phyloP scores from a whole-genome alignment of 2,113 vertebrate species.

The Uria lomvia region DNA sequence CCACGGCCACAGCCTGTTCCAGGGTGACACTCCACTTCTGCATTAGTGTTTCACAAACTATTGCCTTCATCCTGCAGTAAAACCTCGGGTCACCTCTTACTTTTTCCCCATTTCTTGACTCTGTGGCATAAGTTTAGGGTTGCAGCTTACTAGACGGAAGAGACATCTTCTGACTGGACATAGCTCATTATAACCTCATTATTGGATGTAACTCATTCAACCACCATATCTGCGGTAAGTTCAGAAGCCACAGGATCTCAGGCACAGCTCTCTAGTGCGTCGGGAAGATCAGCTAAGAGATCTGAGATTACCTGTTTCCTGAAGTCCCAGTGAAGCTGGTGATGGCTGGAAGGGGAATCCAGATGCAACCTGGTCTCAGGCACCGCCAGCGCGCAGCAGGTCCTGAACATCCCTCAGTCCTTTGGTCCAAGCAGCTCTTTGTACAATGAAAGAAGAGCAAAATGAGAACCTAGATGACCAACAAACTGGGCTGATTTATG shows the following conservation, averaged over 20 bases:
- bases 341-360: background rate
- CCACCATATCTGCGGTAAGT: background rate
- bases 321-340: background rate
- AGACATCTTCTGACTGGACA: background rate
- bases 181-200: background rate
- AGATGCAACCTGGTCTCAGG: background rate
- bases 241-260: background rate
- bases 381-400: accelerated
- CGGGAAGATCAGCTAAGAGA: background rate
- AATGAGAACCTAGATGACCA: background rate
- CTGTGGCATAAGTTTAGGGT: background rate
- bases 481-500: background rate
- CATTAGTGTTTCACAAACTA: background rate
- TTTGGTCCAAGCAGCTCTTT: background rate
- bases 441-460: background rate
- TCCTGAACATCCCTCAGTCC: background rate
- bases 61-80: background rate
- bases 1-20: background rate
- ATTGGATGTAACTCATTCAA: background rate
- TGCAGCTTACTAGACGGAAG: background rate
- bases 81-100: background rate
- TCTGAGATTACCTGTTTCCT: background rate
- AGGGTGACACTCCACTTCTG: background rate
- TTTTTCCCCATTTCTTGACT: background rate
- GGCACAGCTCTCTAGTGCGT: background rate